These are phyloP conservation scores for Pseudopipra pipra DNA, from an alignment of 2,113 vertebrate species.

Conservation along the genomic window DNA sequence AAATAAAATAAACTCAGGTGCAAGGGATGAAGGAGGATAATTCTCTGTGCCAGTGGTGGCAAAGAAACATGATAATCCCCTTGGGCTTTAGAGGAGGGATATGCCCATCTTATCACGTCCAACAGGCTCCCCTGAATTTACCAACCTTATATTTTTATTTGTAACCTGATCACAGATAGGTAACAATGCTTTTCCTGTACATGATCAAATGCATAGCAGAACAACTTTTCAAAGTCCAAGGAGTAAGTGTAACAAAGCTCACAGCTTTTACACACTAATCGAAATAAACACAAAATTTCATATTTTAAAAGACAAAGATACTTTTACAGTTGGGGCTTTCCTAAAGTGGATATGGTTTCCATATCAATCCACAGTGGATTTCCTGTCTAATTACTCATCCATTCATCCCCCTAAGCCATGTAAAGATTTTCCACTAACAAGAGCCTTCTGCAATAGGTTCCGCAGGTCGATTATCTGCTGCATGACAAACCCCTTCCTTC, in stretches of 20 bases:
- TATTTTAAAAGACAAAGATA: not conserved
- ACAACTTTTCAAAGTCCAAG: not conserved
- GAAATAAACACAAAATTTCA: not conserved
- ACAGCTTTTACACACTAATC: not conserved
- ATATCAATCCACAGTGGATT: not conserved
- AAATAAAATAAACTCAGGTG: not conserved
- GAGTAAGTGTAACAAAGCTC: not conserved
- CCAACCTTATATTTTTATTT: not conserved
- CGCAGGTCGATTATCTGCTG: not conserved
- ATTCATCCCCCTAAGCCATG: not conserved
- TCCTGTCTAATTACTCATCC: not conserved
- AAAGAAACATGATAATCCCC: not conserved
- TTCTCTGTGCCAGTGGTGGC: not conserved
- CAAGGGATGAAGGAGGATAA: not conserved
- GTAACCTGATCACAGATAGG: not conserved
- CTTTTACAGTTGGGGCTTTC: not conserved
- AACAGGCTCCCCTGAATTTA: not conserved
- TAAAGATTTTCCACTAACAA: not conserved
- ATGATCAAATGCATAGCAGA: not conserved
- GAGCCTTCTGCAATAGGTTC: not conserved
- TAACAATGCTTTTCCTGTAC: not conserved
- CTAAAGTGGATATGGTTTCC: not conserved
- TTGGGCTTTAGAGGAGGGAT: not conserved
- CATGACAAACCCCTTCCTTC: not conserved
- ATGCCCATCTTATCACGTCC: not conserved